Base-by-base conservation (phyloP, 2,888 invertebrate species). In the Ctena decussata region DNA sequence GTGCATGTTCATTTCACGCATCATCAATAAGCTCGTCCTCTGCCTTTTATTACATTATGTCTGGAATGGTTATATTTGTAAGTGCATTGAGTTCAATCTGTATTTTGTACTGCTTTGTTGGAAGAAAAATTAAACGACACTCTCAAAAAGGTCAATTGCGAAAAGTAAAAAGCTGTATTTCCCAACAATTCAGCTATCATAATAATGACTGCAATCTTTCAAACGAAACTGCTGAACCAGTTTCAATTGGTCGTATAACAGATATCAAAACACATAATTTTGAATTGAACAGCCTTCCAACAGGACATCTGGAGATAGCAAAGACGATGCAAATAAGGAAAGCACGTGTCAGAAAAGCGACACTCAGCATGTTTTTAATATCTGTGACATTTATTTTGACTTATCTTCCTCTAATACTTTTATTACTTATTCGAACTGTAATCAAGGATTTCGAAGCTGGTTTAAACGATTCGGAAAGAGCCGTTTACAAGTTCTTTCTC, bases 341-440 rank as follows among this genome's bases (percentile, higher is more conserved):
- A 15, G 15, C 41, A 53, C 76, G 86, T 6, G 89, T 87, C 0
- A 74, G 80, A 37, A 91, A 86, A 53, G 89, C 91, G 0, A 89
- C 91, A 15, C 86, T 85, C 39, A 83, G 90, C 30, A 85, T 91
- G 90, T 90, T 91, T 41, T 71, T 90, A 5, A 85, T 91, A 11
- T 85, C 90, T 11, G 24, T 89, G 18, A 85, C 82, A 18, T 91
- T 91, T 65, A 84, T 91, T 11, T 41, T 89, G 41, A 89, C 82
- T 77, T 86, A 81, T 73, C 79, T 90, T 18, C 91, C 91, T 0
- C 77, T 85, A 69, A 80, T 91, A 2, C 39, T 72, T 30, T 73
- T 91, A 24, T 60, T 89, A 6, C 71, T 89, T 12, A 41, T 80
- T 1, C 70, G 87, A 24, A 83, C 77, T 39, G 41, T 87, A 11